Evolutionary conservation across 2,113 vertebrate genomes (phyloP).

Genomic region (Nothobranchius kuhntae): DNA sequence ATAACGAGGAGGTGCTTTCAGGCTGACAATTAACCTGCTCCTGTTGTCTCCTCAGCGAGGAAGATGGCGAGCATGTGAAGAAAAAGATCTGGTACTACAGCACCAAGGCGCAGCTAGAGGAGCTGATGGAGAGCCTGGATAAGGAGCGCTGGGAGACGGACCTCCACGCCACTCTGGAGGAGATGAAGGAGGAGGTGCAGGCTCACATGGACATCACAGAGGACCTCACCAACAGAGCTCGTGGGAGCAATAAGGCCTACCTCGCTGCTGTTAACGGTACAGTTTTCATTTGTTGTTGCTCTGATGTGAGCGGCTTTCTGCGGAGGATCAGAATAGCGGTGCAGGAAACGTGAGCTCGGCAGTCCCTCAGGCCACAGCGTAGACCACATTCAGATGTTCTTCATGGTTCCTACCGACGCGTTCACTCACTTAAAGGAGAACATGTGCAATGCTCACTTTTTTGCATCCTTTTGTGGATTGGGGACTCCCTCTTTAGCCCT

Average conservation of each 20-base stretch:
- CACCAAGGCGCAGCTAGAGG: conserved; percentile 89
- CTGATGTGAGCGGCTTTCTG: neutral
- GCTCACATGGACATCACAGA: conserved; percentile 95
- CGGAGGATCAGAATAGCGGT: neutral
- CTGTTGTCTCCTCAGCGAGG: conserved; percentile 78
- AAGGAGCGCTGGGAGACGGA: conserved; percentile 95
- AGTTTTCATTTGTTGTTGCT: neutral
- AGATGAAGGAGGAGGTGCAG: conserved; percentile 91
- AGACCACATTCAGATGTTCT: neutral
- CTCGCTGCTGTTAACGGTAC: conserved; percentile 91
- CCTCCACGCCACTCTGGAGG: conserved; percentile 88
- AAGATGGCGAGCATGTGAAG: conserved; percentile 89
- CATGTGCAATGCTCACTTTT: no score
- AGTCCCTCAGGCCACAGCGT: neutral
- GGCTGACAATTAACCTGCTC: no score
- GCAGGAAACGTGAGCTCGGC: neutral
- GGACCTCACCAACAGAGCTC: conserved; percentile 94
- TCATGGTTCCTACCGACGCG: no score
- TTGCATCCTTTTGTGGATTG: no score
- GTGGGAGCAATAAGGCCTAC: conserved; percentile 91
- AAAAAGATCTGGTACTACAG: conserved; percentile 98
- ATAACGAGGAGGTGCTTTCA: no score
- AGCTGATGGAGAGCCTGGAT: conserved; percentile 88
- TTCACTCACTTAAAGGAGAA: no score
- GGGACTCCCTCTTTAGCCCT: no score